These are phyloP conservation scores for Lasiurus borealis DNA, from an alignment of 2,113 vertebrate species.

Conservation along the genomic window DNA sequence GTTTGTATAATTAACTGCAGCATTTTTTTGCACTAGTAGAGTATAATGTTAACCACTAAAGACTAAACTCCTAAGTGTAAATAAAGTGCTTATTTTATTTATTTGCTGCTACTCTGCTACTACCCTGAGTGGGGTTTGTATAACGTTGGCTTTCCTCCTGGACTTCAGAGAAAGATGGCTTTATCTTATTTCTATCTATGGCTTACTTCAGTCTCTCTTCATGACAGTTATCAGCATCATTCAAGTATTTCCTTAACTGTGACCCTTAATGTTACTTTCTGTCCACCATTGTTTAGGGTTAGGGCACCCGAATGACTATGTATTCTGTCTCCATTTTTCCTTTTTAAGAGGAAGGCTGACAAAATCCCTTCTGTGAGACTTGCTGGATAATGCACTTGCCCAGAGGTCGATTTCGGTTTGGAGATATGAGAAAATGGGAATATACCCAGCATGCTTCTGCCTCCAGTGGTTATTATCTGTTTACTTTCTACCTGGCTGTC, in stretches of 20 bases:
- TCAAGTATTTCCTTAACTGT: background rate
- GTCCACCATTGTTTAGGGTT: background rate
- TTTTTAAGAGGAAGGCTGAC: background rate
- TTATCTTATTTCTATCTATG: background rate
- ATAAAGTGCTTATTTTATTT: background rate
- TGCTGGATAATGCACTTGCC: background rate
- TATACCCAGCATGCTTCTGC: background rate
- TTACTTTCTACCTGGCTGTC: background rate
- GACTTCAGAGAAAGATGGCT: background rate
- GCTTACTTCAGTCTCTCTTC: background rate
- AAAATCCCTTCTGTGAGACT: background rate
- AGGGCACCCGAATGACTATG: background rate
- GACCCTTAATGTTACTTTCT: background rate
- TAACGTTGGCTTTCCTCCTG: background rate
- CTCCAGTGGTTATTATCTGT: background rate
- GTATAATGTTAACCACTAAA: background rate
- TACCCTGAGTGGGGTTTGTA: background rate
- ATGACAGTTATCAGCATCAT: background rate
- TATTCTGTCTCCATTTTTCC: background rate
- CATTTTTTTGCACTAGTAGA: background rate
- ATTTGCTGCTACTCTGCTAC: too few species aligned
- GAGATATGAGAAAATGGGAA: background rate
- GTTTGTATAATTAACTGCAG: background rate
- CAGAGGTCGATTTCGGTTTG: background rate
- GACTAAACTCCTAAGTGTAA: background rate